Conservation (phyloP, 2,113 vertebrate species). For the Oxyura jamaicensis region DNA sequence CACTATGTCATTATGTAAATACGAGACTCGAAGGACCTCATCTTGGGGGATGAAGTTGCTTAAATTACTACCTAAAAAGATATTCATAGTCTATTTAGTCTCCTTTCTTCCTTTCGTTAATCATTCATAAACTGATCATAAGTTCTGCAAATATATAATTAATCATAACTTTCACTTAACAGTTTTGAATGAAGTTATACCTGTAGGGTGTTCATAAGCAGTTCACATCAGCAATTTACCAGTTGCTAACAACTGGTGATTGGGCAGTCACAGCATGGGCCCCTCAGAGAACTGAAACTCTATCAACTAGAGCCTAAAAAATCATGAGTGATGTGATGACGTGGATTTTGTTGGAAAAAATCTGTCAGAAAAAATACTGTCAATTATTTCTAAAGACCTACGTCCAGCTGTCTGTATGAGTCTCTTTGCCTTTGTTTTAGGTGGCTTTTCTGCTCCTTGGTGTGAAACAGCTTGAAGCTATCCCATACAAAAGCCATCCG, state of each 20-base stretch:
- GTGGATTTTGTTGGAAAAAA: rapidly evolving
- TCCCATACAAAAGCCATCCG: neutral
- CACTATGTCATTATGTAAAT: neutral
- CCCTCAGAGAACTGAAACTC: neutral
- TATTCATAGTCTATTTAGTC: constrained; percentile 44
- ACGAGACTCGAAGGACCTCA: neutral
- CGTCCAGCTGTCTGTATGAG: neutral
- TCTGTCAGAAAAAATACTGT: neutral
- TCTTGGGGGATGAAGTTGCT: constrained; percentile 15
- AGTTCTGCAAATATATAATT: constrained; percentile 59
- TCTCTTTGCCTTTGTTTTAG: neutral
- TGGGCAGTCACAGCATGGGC: neutral
- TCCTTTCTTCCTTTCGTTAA: constrained; percentile 20
- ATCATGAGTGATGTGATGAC: neutral
- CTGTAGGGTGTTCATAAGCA: constrained; percentile 4
- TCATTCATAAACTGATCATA: constrained; percentile 55
- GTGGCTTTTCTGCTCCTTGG: neutral
- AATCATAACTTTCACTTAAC: constrained; percentile 56
- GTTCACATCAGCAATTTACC: neutral
- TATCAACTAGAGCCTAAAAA: neutral
- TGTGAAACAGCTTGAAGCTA: neutral
- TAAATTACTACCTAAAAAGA: constrained; percentile 39
- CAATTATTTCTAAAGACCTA: neutral
- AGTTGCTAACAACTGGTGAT: neutral
- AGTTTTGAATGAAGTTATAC: constrained; percentile 26